A percentile compares a stretch with the other conserved stretches of the same genome.
Evolutionary conservation across 2,888 invertebrate species (phyloP).

Genomic region (Parnassius glacialis): DNA sequence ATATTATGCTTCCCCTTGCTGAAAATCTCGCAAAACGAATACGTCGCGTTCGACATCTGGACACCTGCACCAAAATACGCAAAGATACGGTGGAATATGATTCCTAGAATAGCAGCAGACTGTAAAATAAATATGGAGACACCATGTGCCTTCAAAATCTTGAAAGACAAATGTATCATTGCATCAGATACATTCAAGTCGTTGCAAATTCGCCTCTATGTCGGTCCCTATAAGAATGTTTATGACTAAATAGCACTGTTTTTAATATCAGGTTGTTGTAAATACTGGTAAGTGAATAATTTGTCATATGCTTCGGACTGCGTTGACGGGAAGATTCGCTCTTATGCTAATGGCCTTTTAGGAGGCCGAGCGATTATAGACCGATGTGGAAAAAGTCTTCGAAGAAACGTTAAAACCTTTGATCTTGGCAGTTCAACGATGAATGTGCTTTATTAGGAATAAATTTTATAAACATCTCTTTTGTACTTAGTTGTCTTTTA

Average conservation of each 20-base stretch:
- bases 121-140: slow-evolving; percentile 74
- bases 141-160: slow-evolving; percentile 74
- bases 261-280: slow-evolving; percentile 29
- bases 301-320: slow-evolving; percentile 68
- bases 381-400: slow-evolving; percentile 49
- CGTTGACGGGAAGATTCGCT: slow-evolving; percentile 67
- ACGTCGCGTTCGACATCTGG: slow-evolving; percentile 67
- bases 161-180: slow-evolving; percentile 41
- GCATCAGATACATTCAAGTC: slow-evolving; percentile 22
- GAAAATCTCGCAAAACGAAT: slow-evolving; percentile 58
- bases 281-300: slow-evolving; percentile 59
- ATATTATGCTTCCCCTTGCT: slow-evolving; percentile 43
- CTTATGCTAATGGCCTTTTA: slow-evolving; percentile 66
- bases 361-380: slow-evolving; percentile 44
- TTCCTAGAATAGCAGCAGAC: slow-evolving; percentile 80
- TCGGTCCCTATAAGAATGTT: slow-evolving; percentile 30
- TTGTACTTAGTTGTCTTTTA: too few relatives aligned
- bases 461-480: not conserved
- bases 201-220: slow-evolving; percentile 36
- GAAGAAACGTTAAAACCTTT: slow-evolving; percentile 43
- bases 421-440: slow-evolving; percentile 22
- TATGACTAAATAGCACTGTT: slow-evolving; percentile 15
- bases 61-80: slow-evolving; percentile 74
- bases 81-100: slow-evolving; percentile 68
- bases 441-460: slow-evolving; percentile 2